A percentile compares a stretch with the other conserved stretches of the same genome.
Conservation (phyloP, 2,888 invertebrate genomes). For the Leptinotarsa haldemani region DNA sequence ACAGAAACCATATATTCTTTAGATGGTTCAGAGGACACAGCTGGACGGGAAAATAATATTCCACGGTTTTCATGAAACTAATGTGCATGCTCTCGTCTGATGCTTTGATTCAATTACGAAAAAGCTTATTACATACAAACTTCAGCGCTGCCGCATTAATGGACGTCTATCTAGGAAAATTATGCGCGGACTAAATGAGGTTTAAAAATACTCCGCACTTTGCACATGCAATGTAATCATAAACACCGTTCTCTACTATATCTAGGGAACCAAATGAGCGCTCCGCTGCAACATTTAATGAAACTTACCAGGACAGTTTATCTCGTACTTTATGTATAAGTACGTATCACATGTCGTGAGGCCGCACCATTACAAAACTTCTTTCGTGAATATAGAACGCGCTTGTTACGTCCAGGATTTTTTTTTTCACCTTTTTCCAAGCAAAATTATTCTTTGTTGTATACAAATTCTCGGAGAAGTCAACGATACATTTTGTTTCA, state of each 20-base stretch:
- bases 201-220: constrained; percentile 9
- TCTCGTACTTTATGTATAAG: constrained; percentile 27
- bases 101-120: constrained; percentile 9
- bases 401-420: neutral
- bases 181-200: constrained; percentile 3
- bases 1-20: too few relatives aligned
- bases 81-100: neutral
- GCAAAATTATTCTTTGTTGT: neutral
- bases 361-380: constrained; percentile 33
- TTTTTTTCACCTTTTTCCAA: neutral
- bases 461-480: neutral
- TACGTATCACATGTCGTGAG: constrained; percentile 32
- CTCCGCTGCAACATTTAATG: constrained; percentile 16
- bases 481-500: neutral
- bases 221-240: constrained; percentile 22
- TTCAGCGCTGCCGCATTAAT: constrained; percentile 6
- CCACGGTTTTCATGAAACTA: neutral
- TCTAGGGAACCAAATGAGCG: neutral
- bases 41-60: neutral
- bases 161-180: constrained; percentile 3
- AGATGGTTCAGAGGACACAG: too few relatives aligned
- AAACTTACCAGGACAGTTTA: constrained; percentile 18
- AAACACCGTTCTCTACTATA: constrained; percentile 20
- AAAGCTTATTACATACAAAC: constrained; percentile 7
- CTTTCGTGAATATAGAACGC: constrained; percentile 12